Evolutionary conservation across 2,797 vertebrate species (phyloP).

Genomic region (Phrynocephalus forsythii): DNA sequence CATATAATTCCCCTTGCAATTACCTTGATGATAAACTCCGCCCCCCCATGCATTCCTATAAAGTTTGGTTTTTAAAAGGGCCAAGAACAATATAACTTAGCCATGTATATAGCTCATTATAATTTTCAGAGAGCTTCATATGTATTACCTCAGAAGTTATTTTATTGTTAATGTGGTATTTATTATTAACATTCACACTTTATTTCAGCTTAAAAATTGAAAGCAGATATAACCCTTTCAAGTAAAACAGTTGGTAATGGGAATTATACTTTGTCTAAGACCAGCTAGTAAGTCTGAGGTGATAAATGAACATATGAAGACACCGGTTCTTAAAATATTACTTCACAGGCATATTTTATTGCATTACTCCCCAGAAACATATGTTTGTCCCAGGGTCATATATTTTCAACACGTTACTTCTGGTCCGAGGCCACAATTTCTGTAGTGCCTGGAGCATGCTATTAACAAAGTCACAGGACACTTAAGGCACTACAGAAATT

Average conservation of each 20-base stretch:
- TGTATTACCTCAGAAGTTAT: background rate
- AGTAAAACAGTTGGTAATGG: background rate
- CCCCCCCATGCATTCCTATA: background rate
- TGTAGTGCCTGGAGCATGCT: no score
- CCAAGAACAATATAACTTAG: background rate
- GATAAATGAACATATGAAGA: background rate
- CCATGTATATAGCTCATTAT: background rate
- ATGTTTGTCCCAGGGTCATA: no score
- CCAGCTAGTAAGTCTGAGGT: background rate
- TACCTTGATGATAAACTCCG: no score
- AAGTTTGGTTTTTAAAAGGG: background rate
- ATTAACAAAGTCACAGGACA: no score
- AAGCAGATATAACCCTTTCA: background rate
- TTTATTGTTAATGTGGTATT: no score
- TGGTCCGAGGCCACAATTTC: no score
- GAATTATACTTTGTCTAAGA: background rate
- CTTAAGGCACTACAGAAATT: no score
- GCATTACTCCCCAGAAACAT: no score
- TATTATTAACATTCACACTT: background rate
- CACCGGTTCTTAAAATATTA: no score
- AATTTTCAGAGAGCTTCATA: background rate
- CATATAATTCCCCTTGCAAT: background rate
- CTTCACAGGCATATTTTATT: no score
- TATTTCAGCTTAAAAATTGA: background rate
- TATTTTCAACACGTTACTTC: no score